Evolutionary conservation across 2,113 vertebrate genomes (phyloP).

Genomic region (Tetrax tetrax): DNA sequence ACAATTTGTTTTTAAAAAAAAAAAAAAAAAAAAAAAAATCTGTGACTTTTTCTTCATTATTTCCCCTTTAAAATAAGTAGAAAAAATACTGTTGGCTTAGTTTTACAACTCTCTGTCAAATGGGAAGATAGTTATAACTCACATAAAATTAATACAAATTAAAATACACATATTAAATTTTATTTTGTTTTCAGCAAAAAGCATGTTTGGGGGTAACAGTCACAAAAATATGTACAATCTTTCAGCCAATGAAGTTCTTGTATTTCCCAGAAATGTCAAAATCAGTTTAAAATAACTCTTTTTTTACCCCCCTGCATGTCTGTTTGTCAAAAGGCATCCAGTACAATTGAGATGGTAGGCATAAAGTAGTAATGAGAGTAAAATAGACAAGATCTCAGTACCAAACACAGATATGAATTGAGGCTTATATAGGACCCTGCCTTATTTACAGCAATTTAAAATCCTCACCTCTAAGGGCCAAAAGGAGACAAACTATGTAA

Average conservation of each 20-base stretch:
- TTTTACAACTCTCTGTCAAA: not conserved
- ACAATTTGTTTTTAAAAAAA: no score
- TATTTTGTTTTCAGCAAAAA: not conserved
- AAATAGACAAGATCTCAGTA: not conserved
- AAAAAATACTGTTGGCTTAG: not conserved
- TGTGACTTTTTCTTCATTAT: not conserved
- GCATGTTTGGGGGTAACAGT: accelerated
- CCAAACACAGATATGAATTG: not conserved
- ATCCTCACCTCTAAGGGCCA: not conserved
- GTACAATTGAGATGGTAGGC: not conserved
- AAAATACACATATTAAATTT: not conserved
- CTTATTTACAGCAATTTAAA: not conserved
- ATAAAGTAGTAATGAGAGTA: not conserved
- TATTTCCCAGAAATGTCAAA: not conserved
- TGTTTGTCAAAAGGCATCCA: not conserved
- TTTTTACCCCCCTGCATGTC: not conserved
- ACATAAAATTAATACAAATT: not conserved
- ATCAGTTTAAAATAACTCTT: not conserved
- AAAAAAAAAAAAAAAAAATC: not conserved
- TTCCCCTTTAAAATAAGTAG: not conserved
- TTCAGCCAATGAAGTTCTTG: not conserved
- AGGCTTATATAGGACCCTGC: not conserved
- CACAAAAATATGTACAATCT: not conserved
- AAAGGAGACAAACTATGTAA: not conserved
- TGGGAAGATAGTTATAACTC: not conserved